Evolutionary conservation across 2,888 invertebrate species (phyloP).

Genomic region (Patella depressa): DNA sequence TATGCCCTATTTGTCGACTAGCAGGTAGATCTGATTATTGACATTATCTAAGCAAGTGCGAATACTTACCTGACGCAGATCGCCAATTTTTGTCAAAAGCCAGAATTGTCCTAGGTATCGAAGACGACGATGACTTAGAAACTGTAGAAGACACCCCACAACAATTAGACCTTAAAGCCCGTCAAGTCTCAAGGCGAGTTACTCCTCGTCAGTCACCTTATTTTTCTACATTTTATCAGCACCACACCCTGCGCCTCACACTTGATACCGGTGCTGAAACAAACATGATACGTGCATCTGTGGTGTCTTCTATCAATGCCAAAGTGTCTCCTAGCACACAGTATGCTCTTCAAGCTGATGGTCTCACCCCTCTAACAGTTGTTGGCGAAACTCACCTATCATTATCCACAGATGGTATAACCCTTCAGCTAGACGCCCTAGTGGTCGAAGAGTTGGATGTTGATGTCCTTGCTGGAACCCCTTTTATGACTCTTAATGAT

Average conservation of each 20-base stretch:
- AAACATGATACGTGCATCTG: not conserved
- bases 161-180: too few relatives aligned
- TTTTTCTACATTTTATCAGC: not conserved
- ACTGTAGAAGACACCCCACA: too few relatives aligned
- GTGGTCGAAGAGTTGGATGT: not conserved
- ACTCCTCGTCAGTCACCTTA: not conserved
- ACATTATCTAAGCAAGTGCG: not conserved
- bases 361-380: not conserved
- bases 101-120: not conserved
- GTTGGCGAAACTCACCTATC: not conserved
- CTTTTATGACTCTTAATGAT: conserved; percentile 2
- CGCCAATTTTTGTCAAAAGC: not conserved
- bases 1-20: not conserved
- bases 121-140: too few relatives aligned
- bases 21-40: not conserved
- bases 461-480: not conserved
- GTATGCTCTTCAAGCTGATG: not conserved
- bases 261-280: not conserved
- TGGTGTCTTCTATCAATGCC: not conserved
- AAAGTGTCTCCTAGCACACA: not conserved
- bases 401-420: not conserved
- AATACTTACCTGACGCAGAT: not conserved
- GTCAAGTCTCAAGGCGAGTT: too few relatives aligned
- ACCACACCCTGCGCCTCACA: not conserved
- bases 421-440: not conserved